Evolutionary conservation across 2,888 invertebrate genomes (phyloP), one percentile per base, ranked within the genome.

Genomic region (Lasioglossum figueresi): DNA sequence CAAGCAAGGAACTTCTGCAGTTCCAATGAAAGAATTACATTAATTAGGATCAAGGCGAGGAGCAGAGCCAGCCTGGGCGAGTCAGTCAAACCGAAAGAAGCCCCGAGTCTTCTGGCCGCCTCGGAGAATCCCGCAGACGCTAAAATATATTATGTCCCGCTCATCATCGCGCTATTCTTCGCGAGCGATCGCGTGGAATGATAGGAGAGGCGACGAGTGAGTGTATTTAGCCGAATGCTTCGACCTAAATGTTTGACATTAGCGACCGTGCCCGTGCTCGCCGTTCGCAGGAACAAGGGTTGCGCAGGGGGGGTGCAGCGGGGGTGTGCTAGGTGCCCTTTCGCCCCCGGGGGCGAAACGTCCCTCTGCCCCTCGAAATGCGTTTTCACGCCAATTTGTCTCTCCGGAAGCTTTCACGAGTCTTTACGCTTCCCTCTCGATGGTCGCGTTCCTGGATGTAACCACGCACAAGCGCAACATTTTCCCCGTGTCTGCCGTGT

Each of bases 311-410:
- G 43, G 43, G 16, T 27, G 19, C 27, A 31, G 31, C 27, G 59
- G 78, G 74, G 74, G 8, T 52, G 52, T 52, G 80, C 19, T 88
- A 84, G 87, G 82, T 85, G 82, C 86, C 87, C 85, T 81, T 83
- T 79, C 70, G 66, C 82, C 87, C 63, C 79, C 80, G 72, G 70
- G 66, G 76, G 70, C 76, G 76, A 52, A 80, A 75, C 88, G 82
- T 90, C 91, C 88, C 91, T 90, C 52, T 52, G 89, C 90, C 89
- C 59, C 90, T 91, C 92, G 90, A 94, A 93, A 93, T 93, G 94
- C 94, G 94, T 94, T 94, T 94, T 94, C 94, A 94, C 94, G 93
- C 93, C 94, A 94, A 94, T 94, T 94, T 94, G 93, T 94, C 94
- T 91, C 93, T 91, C 94, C 94, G 94, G 94, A 94, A 94, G 94